phyloP scores from a whole-genome alignment of 23 tunicate species.

The Trididemnum clinides region DNA sequence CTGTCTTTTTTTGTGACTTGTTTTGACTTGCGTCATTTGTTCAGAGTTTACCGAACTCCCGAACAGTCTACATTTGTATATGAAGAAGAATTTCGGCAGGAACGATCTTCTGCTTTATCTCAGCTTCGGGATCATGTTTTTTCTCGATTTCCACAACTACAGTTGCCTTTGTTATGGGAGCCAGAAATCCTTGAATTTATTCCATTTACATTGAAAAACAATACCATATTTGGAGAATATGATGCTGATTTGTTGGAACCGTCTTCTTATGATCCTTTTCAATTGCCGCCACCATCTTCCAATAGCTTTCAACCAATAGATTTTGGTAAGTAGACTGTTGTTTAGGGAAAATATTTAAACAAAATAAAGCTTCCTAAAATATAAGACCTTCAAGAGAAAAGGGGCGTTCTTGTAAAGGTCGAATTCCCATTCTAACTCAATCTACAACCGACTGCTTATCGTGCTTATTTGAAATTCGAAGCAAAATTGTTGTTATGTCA shows the following conservation, averaged over 20 bases:
- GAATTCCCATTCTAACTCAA: background rate
- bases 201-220: background rate
- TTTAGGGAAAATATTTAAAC: too few species aligned
- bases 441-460: background rate
- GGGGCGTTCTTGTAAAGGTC: background rate
- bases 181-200: background rate
- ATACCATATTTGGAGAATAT: background rate
- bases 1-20: background rate
- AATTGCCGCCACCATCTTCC: too few species aligned
- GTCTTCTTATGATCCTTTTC: too few species aligned
- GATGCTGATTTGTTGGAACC: too few species aligned
- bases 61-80: background rate
- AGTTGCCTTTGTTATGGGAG: slow-evolving; percentile 46
- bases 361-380: too few species aligned
- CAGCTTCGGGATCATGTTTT: background rate
- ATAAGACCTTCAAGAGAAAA: too few species aligned
- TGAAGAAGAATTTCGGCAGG: background rate
- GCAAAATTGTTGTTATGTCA: too few species aligned
- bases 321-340: too few species aligned
- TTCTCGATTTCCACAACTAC: background rate
- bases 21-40: too few species aligned
- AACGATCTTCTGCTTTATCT: background rate
- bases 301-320: too few species aligned
- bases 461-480: too few species aligned
- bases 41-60: background rate